Evolutionary conservation across 2,113 vertebrate genomes (phyloP).

Genomic region (Callionymus lyra): DNA sequence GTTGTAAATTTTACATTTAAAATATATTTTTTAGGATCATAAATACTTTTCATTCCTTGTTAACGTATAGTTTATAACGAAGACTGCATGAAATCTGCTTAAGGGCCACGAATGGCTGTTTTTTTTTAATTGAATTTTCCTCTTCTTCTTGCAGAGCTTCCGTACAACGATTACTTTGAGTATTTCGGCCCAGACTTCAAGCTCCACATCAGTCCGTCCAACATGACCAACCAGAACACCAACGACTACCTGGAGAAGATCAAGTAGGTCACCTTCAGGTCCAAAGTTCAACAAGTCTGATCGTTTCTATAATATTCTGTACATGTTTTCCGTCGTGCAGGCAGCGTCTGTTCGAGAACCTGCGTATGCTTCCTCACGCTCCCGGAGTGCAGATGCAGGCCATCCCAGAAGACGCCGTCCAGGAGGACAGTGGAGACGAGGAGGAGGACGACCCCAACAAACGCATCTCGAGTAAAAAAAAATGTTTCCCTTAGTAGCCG

Average conservation of each 20-base stretch:
- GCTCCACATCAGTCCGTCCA: slow-evolving; percentile 97
- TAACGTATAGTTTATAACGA: too few species aligned
- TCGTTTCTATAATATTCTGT: neutral
- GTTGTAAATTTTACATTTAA: neutral
- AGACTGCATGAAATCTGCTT: too few species aligned
- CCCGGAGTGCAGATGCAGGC: slow-evolving; percentile 76
- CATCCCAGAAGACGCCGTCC: slow-evolving; percentile 90
- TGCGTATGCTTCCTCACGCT: slow-evolving; percentile 62
- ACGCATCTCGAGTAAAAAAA: slow-evolving; percentile 82
- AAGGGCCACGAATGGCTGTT: too few species aligned
- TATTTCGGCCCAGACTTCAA: slow-evolving; percentile 99
- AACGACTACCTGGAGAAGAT: slow-evolving; percentile 98
- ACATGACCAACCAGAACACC: slow-evolving; percentile 99
- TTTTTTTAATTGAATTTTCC: neutral
- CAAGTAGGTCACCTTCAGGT: slow-evolving; percentile 59
- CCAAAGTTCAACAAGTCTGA: too few species aligned
- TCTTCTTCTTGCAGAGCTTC: slow-evolving; percentile 66
- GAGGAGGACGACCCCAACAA: slow-evolving; percentile 95
- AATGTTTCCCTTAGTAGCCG: neutral
- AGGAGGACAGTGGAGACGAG: slow-evolving; percentile 92
- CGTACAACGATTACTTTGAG: slow-evolving; percentile 98
- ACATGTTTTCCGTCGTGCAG: slow-evolving; percentile 14
- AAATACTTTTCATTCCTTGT: neutral
- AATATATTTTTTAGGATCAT: neutral
- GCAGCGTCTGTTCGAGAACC: slow-evolving; percentile 59